These are phyloP conservation scores for Bursaphelenchus okinawaensis DNA, from an alignment of 2,888 invertebrate species.

Conservation along the genomic window DNA sequence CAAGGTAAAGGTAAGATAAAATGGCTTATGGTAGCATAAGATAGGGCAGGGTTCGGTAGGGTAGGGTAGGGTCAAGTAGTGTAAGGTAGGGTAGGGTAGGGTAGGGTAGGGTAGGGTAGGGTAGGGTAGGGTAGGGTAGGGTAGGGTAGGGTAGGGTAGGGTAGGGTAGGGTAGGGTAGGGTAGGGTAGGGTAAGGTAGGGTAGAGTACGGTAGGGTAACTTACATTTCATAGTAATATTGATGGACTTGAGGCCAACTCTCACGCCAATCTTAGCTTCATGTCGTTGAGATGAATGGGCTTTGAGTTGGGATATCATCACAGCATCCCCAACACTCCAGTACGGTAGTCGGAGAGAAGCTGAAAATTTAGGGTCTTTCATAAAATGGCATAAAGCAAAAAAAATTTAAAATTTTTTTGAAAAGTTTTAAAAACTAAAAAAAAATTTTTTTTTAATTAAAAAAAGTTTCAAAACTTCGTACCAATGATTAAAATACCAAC, in stretches of 20 bases:
- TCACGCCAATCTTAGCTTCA: constrained; percentile 42
- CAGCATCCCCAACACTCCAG: constrained; percentile 47
- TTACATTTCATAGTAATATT: constrained; percentile 49
- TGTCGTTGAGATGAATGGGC: constrained; percentile 47
- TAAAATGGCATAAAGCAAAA: too few species aligned
- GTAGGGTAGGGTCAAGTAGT: too few species aligned
- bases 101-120: too few species aligned
- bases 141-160: too few species aligned
- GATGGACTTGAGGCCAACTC: constrained; percentile 45
- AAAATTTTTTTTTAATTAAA: neutral
- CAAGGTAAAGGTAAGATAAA: too few species aligned
- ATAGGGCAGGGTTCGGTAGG: too few species aligned
- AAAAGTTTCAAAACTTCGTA: constrained; percentile 16
- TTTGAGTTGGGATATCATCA: constrained; percentile 47
- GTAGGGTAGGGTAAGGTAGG: too few species aligned
- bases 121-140: too few species aligned
- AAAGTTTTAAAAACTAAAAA: neutral
- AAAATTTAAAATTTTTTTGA: neutral
- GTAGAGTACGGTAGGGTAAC: too few species aligned
- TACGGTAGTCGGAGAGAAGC: constrained; percentile 44
- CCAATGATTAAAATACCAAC: constrained; percentile 46
- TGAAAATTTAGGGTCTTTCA: constrained; percentile 27
- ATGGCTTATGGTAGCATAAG: too few species aligned
- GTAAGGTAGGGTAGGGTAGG: too few species aligned
- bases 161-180: too few species aligned